Conservation (phyloP, 2,888 invertebrate species). For the Schrankia costaestrigalis region DNA sequence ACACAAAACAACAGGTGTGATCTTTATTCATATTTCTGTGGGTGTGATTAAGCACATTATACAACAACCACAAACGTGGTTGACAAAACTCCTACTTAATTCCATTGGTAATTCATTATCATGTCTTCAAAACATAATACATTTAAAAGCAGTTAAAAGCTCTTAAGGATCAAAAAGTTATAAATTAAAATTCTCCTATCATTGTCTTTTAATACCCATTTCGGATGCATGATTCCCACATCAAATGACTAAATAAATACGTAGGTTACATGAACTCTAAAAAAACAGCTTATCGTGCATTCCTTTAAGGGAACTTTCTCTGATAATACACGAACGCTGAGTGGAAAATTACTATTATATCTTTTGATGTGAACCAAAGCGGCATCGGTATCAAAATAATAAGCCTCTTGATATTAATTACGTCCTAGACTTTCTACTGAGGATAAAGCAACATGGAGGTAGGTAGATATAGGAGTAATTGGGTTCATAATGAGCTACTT, state of each 20-base stretch:
- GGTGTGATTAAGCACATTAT: too few species aligned
- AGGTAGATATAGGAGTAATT: too few species aligned
- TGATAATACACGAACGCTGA: slow-evolving; percentile 55
- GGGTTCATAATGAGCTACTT: slow-evolving; percentile 43
- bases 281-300: slow-evolving; percentile 44
- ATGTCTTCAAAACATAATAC: too few species aligned
- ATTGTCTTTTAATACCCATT: slow-evolving; percentile 1
- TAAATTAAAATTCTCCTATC: slow-evolving; percentile 12
- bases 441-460: slow-evolving; percentile 61
- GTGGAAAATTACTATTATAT: slow-evolving; percentile 53
- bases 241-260: slow-evolving; percentile 31
- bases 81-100: too few species aligned
- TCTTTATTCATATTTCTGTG: too few species aligned
- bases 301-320: slow-evolving; percentile 66
- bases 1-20: too few species aligned
- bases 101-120: too few species aligned
- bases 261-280: slow-evolving; percentile 22
- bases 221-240: slow-evolving; percentile 14
- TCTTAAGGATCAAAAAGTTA: too few species aligned
- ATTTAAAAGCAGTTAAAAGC: too few species aligned
- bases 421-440: slow-evolving; percentile 67
- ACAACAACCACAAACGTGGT: too few species aligned
- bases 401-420: slow-evolving; percentile 75
- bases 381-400: slow-evolving; percentile 62
- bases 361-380: slow-evolving; percentile 42